Conservation (phyloP, 1,140 invertebrate genomes). For the Calycopis cecrops region DNA sequence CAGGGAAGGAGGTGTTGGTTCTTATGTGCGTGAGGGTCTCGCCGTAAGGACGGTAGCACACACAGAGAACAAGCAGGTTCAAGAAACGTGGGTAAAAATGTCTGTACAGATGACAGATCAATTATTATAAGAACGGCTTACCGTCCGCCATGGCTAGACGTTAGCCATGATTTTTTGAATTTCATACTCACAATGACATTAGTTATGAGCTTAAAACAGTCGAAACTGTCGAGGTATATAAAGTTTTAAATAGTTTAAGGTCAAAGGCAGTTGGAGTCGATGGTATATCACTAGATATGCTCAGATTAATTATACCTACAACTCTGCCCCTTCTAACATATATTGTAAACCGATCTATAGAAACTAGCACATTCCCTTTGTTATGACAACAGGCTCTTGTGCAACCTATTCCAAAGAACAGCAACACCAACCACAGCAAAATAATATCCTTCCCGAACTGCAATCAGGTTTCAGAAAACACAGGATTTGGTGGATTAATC, state of each 20-base stretch:
- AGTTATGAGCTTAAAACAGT: background rate
- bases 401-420: background rate
- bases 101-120: too few relatives aligned
- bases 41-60: too few relatives aligned
- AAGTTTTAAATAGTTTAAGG: background rate
- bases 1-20: too few relatives aligned
- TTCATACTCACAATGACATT: background rate
- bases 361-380: background rate
- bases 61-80: too few relatives aligned
- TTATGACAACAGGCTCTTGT: background rate
- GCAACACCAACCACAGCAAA: background rate
- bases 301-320: background rate
- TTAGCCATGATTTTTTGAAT: background rate
- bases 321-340: background rate
- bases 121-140: too few relatives aligned
- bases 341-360: background rate
- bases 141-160: too few relatives aligned
- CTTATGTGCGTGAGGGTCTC: too few relatives aligned
- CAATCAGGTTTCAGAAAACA: constrained; percentile 7
- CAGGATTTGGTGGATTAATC: background rate
- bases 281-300: background rate
- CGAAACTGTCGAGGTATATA: background rate
- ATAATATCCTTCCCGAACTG: background rate
- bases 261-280: constrained; percentile 4
- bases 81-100: too few relatives aligned